A percentile compares a stretch with the other conserved stretches of the same genome.
These are phyloP conservation scores for Cygnus buccinator DNA, from an alignment of 2,113 vertebrate species.

Conservation along the genomic window DNA sequence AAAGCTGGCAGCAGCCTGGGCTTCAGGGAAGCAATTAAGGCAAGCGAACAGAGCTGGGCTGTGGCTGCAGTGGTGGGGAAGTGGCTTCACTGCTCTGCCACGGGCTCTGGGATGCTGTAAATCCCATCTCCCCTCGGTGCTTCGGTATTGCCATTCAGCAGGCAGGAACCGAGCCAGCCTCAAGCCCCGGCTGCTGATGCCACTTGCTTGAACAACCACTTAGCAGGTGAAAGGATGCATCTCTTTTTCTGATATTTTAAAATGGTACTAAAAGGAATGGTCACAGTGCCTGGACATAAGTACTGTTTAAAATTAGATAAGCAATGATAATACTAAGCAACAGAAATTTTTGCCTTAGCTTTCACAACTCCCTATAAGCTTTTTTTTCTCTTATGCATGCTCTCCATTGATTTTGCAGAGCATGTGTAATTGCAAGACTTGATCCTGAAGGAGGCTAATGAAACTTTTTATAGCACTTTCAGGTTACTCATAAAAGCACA, in stretches of 20 bases:
- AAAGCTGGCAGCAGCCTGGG: not conserved
- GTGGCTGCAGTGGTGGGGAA: not conserved
- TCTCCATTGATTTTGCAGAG: not conserved
- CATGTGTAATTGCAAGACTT: not conserved
- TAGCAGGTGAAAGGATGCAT: not conserved
- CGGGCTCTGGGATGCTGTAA: not conserved
- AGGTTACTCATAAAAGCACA: not conserved
- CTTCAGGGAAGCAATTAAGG: not conserved
- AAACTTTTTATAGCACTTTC: constrained; percentile 13
- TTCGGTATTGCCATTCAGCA: not conserved
- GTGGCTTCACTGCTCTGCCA: not conserved
- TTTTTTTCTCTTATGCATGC: not conserved
- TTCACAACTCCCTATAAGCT: not conserved
- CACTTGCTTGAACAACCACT: not conserved
- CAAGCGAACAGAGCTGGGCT: not conserved
- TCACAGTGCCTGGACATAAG: not conserved
- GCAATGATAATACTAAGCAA: not conserved
- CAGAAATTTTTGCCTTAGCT: not conserved
- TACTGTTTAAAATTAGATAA: not conserved
- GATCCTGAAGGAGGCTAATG: not conserved
- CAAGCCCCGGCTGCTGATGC: not conserved
- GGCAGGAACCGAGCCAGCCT: not conserved
- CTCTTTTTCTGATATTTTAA: not conserved
- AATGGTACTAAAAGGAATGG: not conserved
- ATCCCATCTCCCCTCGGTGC: not conserved